phyloP scores from a whole-genome alignment of 2,113 vertebrate genomes.

The Muscicapa adusta region DNA sequence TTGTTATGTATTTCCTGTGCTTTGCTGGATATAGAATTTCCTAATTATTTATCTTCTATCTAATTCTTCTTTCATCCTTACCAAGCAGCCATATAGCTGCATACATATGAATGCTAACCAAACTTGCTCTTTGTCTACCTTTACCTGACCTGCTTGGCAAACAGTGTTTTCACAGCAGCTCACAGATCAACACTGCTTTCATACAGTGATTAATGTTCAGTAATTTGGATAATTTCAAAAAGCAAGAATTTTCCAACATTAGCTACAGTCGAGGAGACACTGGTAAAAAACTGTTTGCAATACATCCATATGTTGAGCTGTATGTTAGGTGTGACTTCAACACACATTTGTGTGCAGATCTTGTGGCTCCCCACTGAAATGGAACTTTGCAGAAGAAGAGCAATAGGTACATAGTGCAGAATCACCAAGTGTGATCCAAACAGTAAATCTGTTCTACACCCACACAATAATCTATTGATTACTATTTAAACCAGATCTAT shows the following conservation, averaged over 20 bases:
- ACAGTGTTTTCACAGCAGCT: neutral
- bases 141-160: neutral
- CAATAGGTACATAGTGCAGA: neutral
- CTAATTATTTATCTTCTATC: neutral
- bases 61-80: neutral
- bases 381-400: neutral
- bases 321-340: neutral
- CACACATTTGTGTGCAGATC: neutral
- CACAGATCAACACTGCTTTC: neutral
- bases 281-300: neutral
- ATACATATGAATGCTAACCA: neutral
- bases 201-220: neutral
- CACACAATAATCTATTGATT: slow-evolving; percentile 1
- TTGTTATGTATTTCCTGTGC: neutral
- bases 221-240: neutral
- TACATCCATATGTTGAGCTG: neutral
- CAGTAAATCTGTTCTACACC: neutral
- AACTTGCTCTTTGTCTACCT: neutral
- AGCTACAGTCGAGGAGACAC: neutral
- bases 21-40: neutral
- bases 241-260: neutral
- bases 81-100: neutral
- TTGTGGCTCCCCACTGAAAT: neutral
- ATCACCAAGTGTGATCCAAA: neutral
- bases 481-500: neutral